Base-by-base conservation (phyloP, 2,113 vertebrate species). In the Trogon melanurus region DNA sequence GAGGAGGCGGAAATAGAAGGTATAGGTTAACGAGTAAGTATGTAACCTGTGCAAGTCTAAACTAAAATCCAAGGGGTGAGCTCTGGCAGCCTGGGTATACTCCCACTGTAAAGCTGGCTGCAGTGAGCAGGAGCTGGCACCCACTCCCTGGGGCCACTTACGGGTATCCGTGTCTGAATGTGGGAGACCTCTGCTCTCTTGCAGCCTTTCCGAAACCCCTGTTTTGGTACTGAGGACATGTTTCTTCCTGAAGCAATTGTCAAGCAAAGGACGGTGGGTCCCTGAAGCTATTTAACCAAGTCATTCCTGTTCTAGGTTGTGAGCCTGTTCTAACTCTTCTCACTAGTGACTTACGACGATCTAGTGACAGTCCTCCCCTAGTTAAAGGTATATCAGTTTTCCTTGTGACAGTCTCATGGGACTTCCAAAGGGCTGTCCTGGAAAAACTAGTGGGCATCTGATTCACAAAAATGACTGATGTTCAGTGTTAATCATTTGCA, bases 101-200 rank as follows among this genome's bases (percentile, higher is more conserved):
- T 38, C 48, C 30, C 54, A 50, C 45, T 64, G 29, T 41, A 61
- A 30, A 54, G 36, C 34, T 84, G 76, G 3, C 36, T 87, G 69
- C 1, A 4, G 12, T 53, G 51, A 30, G 65, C 65, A 54, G 60
- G 61, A 94, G 65, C 47, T 88, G 79, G 15, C 23, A 23, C 21
- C 5, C 34, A 6, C 10, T 54, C 32, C 44, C 53, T 56, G 84
- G n/a, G 27, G 34, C 11, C 11, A 11, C 5, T 30, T 60, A 9
- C 2, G 21, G 47, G 9, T 8, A 7, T 66, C n/a, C 26, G n/a
- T 62, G n/a, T 22, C 18, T 0, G 0, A 54, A 27, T 2, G 26
- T 26, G 32, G 57, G n/a, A 50, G 44, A 51, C 29, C n/a, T 50
- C 64, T 71, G 51, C 34, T 44, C 41, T 34, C 27, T 71, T 58